These are phyloP conservation scores for Phrynosoma blainvillii DNA, from an alignment of 2,113 vertebrate genomes.

Conservation along the genomic window DNA sequence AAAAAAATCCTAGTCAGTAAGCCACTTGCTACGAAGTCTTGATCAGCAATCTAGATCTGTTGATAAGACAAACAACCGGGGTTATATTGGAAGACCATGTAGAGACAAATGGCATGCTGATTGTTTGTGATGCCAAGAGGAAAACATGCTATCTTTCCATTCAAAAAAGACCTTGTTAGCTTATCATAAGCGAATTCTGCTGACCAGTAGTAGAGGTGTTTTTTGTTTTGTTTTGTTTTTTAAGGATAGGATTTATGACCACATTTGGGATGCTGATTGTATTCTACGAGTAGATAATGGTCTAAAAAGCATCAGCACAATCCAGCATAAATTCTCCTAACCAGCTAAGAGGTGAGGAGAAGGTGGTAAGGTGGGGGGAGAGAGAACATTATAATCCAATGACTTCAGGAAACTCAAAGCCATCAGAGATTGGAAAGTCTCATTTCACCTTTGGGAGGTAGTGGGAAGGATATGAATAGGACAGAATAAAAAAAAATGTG, in stretches of 20 bases:
- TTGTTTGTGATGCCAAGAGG: constrained; percentile 36
- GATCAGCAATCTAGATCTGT: background rate
- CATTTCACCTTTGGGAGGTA: constrained; percentile 26
- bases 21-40: constrained; percentile 5
- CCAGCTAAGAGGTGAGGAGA: background rate
- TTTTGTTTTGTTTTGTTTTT: too few species aligned
- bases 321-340: constrained; percentile 28
- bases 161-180: constrained; percentile 50
- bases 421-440: constrained; percentile 24
- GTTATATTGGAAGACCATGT: constrained; percentile 24
- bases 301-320: constrained; percentile 49
- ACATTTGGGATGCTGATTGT: constrained; percentile 57
- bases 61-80: constrained; percentile 36
- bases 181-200: constrained; percentile 51
- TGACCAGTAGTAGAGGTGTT: constrained; percentile 33
- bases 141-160: constrained; percentile 32
- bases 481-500: constrained; percentile 15
- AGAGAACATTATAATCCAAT: constrained; percentile 14
- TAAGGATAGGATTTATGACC: constrained; percentile 60
- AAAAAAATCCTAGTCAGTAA: background rate
- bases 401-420: constrained; percentile 32
- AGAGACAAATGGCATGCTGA: constrained; percentile 58
- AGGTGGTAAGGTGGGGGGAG: background rate
- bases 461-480: background rate
- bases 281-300: constrained; percentile 49